Percentiles rank a stretch among this genome's conserved stretches.
Evolutionary conservation across 2,888 invertebrate genomes (phyloP).

Genomic region (Alloplasta piceator): DNA sequence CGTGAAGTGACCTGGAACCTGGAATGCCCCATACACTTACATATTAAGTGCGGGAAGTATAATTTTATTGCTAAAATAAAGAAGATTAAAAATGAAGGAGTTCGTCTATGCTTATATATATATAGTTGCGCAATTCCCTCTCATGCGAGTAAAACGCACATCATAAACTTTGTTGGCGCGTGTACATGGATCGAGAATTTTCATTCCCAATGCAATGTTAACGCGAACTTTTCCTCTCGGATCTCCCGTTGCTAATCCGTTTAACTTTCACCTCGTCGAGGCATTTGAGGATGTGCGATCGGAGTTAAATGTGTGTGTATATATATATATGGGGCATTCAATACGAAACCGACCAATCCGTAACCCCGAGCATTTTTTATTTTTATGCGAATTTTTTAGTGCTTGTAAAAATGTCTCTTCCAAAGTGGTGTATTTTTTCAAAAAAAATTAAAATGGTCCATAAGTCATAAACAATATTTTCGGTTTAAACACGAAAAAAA

Average conservation of each 20-base stretch:
- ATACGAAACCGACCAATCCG: too few relatives aligned
- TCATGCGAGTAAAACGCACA: background rate
- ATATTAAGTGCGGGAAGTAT: constrained; percentile 3
- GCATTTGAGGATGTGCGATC: constrained; percentile 26
- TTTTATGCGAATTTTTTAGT: too few relatives aligned
- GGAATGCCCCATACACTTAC: too few relatives aligned
- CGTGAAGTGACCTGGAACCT: too few relatives aligned
- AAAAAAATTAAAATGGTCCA: too few relatives aligned
- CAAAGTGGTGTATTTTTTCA: too few relatives aligned
- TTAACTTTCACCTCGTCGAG: constrained; percentile 70
- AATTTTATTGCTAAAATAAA: constrained; percentile 22
- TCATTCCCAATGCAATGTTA: constrained; percentile 59
- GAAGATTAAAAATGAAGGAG: constrained; percentile 4
- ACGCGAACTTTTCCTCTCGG: constrained; percentile 70
- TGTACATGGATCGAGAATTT: constrained; percentile 48
- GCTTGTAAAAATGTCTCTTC: too few relatives aligned
- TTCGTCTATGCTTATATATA: background rate
- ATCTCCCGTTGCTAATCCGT: constrained; percentile 63
- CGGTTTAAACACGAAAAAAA: too few relatives aligned
- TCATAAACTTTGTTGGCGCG: background rate
- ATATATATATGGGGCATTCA: too few relatives aligned
- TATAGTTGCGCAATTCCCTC: constrained; percentile 36
- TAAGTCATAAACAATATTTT: too few relatives aligned
- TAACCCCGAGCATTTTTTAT: too few relatives aligned
- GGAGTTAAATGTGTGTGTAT: too few relatives aligned